Percentiles rank a stretch among this genome's conserved stretches.
Conservation (phyloP, 2,888 invertebrate genomes). For the Lordiphosa andalusiaca region DNA sequence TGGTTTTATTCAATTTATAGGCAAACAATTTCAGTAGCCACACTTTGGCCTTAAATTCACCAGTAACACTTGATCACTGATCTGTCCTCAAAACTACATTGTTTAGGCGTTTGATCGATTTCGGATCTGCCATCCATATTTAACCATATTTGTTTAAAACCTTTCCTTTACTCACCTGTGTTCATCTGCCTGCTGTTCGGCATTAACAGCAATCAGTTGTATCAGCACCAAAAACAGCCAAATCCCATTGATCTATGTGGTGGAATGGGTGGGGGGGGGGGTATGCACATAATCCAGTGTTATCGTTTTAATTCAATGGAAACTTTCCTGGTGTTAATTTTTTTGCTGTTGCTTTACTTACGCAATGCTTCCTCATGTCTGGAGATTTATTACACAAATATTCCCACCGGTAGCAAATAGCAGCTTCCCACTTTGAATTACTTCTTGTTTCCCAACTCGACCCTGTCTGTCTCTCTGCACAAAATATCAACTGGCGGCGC, state of each 20-base stretch:
- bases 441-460: constrained; percentile 13
- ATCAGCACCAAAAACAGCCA: constrained; percentile 39
- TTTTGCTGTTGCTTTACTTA: constrained; percentile 49
- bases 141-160: background rate
- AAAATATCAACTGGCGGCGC: constrained; percentile 60
- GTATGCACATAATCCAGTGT: constrained; percentile 16
- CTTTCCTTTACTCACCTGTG: constrained; percentile 51
- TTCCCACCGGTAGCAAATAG: constrained; percentile 22
- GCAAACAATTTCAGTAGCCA: no score
- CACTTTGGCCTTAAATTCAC: no score
- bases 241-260: constrained; percentile 40
- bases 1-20: no score
- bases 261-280: constrained; percentile 2
- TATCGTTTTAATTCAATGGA: constrained; percentile 21
- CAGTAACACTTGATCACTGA: no score
- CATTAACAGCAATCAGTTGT: constrained; percentile 19
- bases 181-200: constrained; percentile 57
- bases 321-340: constrained; percentile 29
- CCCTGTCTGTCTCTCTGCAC: constrained; percentile 23
- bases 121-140: background rate
- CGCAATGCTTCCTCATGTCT: constrained; percentile 68
- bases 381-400: background rate
- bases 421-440: constrained; percentile 5
- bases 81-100: no score
- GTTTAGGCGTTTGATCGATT: no score